These are phyloP conservation scores for Chloroclysta siterata DNA, from an alignment of 2,888 invertebrate species.

Conservation along the genomic window DNA sequence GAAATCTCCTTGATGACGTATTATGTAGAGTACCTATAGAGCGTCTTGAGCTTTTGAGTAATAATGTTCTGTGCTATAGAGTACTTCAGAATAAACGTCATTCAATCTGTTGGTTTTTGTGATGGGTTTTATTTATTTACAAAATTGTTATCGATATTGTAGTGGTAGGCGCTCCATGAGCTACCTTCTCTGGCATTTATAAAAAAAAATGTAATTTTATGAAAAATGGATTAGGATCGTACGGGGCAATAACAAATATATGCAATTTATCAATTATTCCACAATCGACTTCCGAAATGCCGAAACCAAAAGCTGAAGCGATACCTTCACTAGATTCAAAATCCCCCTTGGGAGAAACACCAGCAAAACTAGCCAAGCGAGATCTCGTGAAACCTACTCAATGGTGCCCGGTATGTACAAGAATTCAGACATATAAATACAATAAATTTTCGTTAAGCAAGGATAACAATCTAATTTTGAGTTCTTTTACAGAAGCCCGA, in stretches of 20 bases:
- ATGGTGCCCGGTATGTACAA: constrained; percentile 56
- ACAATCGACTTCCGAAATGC: constrained; percentile 17
- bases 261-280: neutral
- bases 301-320: constrained; percentile 18
- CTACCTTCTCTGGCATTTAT: too few species aligned
- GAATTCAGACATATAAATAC: neutral
- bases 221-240: constrained; percentile 12
- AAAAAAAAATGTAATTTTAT: too few species aligned
- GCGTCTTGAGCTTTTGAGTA: too few species aligned
- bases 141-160: too few species aligned
- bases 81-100: too few species aligned
- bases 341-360: constrained; percentile 53
- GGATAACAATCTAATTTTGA: neutral
- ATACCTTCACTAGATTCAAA: constrained; percentile 25
- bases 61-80: too few species aligned
- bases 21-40: too few species aligned
- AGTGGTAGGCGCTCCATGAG: too few species aligned
- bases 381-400: constrained; percentile 38
- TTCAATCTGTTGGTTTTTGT: too few species aligned
- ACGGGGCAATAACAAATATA: neutral
- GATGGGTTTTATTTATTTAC: too few species aligned
- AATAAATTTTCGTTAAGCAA: neutral
- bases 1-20: too few species aligned
- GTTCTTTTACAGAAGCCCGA: constrained; percentile 49
- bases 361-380: constrained; percentile 56